Conservation (phyloP, 1,140 invertebrate species). For the Scaptomyza hsui region DNA sequence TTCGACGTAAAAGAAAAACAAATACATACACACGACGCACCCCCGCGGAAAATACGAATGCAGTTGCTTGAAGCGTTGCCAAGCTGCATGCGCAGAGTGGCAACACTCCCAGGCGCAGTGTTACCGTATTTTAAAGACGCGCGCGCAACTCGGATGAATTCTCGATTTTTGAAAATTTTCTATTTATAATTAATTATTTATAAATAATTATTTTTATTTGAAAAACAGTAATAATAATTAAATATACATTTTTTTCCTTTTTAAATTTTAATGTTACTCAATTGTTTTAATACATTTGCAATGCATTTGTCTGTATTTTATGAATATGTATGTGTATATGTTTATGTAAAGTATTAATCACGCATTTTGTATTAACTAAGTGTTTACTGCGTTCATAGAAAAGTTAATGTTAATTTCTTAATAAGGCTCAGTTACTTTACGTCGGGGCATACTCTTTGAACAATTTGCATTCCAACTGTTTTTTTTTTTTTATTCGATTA, state of each 20-base stretch:
- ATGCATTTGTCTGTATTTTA: slow-evolving; percentile 64
- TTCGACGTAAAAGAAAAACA: background rate
- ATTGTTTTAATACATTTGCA: slow-evolving; percentile 71
- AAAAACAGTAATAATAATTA: slow-evolving; percentile 78
- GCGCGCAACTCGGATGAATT: slow-evolving; percentile 4
- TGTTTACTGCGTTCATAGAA: slow-evolving; percentile 68
- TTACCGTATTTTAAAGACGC: slow-evolving; percentile 4
- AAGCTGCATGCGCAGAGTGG: slow-evolving; percentile 55
- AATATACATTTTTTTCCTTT: slow-evolving; percentile 65
- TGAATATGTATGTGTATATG: slow-evolving; percentile 55
- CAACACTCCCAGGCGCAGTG: slow-evolving; percentile 24
- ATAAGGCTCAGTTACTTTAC: slow-evolving; percentile 72
- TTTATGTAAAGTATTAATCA: slow-evolving; percentile 45
- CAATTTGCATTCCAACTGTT: slow-evolving; percentile 49
- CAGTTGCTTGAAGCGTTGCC: slow-evolving; percentile 36
- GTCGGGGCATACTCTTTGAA: slow-evolving; percentile 44
- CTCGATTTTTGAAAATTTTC: slow-evolving; percentile 17
- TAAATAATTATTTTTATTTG: slow-evolving; percentile 48
- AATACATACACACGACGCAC: slow-evolving; percentile 22
- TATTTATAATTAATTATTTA: slow-evolving; percentile 34
- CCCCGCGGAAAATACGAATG: slow-evolving; percentile 35
- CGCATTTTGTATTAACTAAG: slow-evolving; percentile 64
- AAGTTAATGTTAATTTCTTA: slow-evolving; percentile 75
- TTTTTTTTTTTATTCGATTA: slow-evolving; percentile 62
- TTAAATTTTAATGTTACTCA: slow-evolving; percentile 50